Conservation (phyloP, 1,140 invertebrate species). For the Reticulitermes speratus region DNA sequence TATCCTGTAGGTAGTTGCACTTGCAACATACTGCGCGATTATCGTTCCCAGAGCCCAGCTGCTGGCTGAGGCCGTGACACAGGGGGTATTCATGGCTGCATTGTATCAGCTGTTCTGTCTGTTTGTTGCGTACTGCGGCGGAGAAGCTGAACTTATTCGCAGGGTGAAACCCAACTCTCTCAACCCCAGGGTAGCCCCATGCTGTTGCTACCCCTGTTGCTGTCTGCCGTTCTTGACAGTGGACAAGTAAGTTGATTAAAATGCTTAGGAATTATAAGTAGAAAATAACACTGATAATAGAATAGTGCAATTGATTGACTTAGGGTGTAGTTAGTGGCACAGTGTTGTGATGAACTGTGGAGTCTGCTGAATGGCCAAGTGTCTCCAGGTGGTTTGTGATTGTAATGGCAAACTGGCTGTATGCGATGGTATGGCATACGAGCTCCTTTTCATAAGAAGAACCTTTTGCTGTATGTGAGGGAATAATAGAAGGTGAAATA, state of each 20-base stretch:
- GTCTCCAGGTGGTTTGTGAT: too few relatives aligned
- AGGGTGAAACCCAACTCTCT: conserved; percentile 51
- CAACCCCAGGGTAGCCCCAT: conserved; percentile 56
- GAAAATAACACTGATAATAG: too few relatives aligned
- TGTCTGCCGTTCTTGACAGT: conserved; percentile 54
- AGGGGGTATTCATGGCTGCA: conserved; percentile 59
- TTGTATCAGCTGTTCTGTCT: conserved; percentile 63
- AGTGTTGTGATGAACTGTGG: too few relatives aligned
- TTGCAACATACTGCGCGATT: conserved; percentile 55
- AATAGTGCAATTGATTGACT: too few relatives aligned
- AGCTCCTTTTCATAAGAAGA: too few relatives aligned
- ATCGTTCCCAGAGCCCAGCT: conserved; percentile 59
- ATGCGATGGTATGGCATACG: too few relatives aligned
- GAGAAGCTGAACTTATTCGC: conserved; percentile 55
- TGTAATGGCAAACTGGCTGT: too few relatives aligned
- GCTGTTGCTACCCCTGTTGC: conserved; percentile 63
- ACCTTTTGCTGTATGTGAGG: too few relatives aligned
- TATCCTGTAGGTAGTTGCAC: conserved; percentile 53
- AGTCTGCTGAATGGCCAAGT: too few relatives aligned
- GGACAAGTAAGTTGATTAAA: conserved; percentile 50
- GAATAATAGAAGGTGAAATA: too few relatives aligned
- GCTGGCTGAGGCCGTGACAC: conserved; percentile 60
- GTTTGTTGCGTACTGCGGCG: conserved; percentile 60
- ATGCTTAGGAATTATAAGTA: too few relatives aligned
- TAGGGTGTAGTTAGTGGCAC: too few relatives aligned